Base-by-base conservation (phyloP, 1,140 invertebrate species). In the Zaprionus ornatus region DNA sequence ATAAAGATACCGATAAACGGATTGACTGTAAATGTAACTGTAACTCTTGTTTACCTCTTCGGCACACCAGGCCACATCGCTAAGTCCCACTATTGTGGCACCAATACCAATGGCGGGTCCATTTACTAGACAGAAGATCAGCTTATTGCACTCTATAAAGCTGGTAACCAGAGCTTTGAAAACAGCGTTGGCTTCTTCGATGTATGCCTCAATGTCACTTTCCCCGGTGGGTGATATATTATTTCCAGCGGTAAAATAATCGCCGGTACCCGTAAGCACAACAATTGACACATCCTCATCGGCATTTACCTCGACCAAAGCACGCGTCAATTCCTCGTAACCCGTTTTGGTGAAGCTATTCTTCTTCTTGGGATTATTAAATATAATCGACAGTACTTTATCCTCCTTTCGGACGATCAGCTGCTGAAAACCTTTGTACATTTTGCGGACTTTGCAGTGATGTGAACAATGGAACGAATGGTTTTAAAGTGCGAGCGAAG, bases 41-140 rank as follows among this genome's bases (percentile, higher is more conserved):
- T 48, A 12, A 21, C 23, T 32, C 2, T 32, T 9, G 25, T 15
- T 77, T 90, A 95, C 95, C 80, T 92, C 95, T 70, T 98, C 95
- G 12, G 96, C 95, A 56, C 97, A 97, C 94, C 97, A 98, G 25
- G 98, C 96, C 57, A 97, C 94, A 94, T 99, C 98, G 94, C 95
- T 98, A 1, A 99, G 93, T 3, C 95, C 95, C 42, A 98, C 93
- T 1, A 96, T 95, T 4, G 98, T 99, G 1, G 96, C 95, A 56
- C 95, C 96, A 75, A 99, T 96, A 48, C 99, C 99, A 79, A 99
- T 95, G 7, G 98, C 97, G 57, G 98, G 98, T 32, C 98, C 98
- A 95, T 99, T 99, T 1, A 99, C 95, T 64, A 98, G 92, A 29
- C 95, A 96, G 70, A 99, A 94, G 27, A 99, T 92, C 32, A 98